These are phyloP conservation scores for Abramis brama DNA, from an alignment of 2,113 vertebrate genomes.

Conservation along the genomic window DNA sequence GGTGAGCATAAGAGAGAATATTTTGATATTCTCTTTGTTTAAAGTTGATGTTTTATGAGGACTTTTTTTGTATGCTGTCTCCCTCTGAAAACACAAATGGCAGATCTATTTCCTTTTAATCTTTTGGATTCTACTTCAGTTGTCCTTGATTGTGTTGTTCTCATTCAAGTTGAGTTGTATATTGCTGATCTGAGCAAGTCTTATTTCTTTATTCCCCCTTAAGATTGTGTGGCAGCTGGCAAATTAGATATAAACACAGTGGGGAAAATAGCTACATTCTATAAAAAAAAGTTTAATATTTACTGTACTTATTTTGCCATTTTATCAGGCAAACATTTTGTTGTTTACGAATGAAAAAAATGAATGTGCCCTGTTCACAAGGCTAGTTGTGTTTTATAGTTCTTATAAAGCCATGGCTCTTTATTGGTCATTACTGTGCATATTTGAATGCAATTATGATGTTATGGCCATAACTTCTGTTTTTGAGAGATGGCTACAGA, in stretches of 20 bases:
- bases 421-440: conserved; percentile 6
- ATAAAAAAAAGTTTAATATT: not conserved
- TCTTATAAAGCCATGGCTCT: not conserved
- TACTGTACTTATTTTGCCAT: not conserved
- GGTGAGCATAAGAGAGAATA: no score
- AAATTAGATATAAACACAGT: conserved; percentile 2
- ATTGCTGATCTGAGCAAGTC: not conserved
- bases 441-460: conserved; percentile 28
- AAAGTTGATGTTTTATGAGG: not conserved
- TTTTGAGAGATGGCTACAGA: conserved; percentile 16
- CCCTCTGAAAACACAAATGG: not conserved
- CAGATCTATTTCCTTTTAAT: not conserved
- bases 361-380: not conserved
- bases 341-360: not conserved
- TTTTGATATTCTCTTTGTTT: not conserved
- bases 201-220: not conserved
- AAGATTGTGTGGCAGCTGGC: not conserved
- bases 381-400: not conserved
- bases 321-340: conserved; percentile 5
- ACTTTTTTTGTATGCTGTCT: not conserved
- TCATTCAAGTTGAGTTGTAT: not conserved
- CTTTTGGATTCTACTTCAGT: not conserved
- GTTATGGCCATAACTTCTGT: not conserved
- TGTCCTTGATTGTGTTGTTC: not conserved
- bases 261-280: not conserved